Conservation (phyloP, 2,797 vertebrate species). For the Pseudomugil gertrudae region DNA sequence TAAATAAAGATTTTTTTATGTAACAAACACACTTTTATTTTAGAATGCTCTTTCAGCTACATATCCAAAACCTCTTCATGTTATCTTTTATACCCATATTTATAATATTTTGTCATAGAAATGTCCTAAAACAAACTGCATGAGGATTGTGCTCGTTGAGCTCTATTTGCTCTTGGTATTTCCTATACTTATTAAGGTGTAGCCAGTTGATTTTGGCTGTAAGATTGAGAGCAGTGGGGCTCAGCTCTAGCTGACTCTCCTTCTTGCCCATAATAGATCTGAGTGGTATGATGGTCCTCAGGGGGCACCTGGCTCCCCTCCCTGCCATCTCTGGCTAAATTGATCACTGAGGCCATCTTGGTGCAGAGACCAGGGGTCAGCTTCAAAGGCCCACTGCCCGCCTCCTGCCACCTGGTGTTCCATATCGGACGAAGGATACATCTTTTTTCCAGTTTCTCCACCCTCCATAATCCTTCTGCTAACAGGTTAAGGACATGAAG, state of each 20-base stretch:
- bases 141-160: conserved; percentile 28
- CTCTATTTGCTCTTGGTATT: conserved; percentile 49
- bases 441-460: conserved; percentile 53
- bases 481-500: conserved; percentile 74
- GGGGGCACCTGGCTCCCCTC: conserved; percentile 76
- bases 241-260: conserved; percentile 43
- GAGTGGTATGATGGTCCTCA: conserved; percentile 53
- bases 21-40: conserved; percentile 7
- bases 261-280: conserved; percentile 60
- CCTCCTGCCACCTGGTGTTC: conserved; percentile 78
- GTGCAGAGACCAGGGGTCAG: conserved; percentile 74
- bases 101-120: conserved; percentile 29
- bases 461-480: conserved; percentile 47
- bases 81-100: background rate
- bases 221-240: conserved; percentile 45
- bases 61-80: conserved; percentile 11
- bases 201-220: conserved; percentile 66
- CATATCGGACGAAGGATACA: conserved; percentile 51
- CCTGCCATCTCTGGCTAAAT: conserved; percentile 72
- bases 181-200: conserved; percentile 54
- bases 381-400: conserved; percentile 81
- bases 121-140: conserved; percentile 35
- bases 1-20: conserved; percentile 21
- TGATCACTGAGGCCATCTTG: conserved; percentile 65
- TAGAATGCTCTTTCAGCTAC: conserved; percentile 5